Conservation (phyloP, 2,797 vertebrate genomes). For the Poeciliopsis infans region DNA sequence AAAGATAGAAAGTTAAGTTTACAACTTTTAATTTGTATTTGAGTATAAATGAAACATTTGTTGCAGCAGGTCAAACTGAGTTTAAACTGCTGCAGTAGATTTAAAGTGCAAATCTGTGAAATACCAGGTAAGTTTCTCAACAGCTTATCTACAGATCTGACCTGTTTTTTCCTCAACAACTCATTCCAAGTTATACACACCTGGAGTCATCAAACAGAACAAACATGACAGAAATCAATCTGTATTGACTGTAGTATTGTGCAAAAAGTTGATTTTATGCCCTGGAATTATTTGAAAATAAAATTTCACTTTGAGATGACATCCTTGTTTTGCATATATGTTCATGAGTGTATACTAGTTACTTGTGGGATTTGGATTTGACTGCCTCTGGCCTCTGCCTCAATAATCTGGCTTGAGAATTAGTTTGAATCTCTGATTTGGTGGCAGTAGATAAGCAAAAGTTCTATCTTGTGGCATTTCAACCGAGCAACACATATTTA, state of each 20-base stretch:
- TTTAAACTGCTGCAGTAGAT: neutral
- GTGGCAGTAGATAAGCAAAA: neutral
- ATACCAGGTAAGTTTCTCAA: neutral
- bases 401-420: neutral
- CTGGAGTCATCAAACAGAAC: neutral
- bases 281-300: constrained; percentile 1
- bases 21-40: neutral
- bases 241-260: neutral
- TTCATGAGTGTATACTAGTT: neutral
- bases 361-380: neutral
- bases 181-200: neutral
- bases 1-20: neutral
- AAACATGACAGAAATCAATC: neutral
- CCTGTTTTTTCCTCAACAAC: neutral
- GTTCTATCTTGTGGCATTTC: neutral
- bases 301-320: neutral
- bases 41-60: neutral
- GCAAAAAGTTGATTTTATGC: neutral
- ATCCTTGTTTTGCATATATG: neutral
- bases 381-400: neutral
- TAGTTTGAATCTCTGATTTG: neutral
- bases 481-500: neutral
- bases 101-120: neutral
- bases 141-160: neutral
- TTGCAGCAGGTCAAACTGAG: neutral